Evolutionary conservation across 2,888 invertebrate species (phyloP), one percentile per base, ranked within the genome.

Genomic region (Colletes collaris): DNA sequence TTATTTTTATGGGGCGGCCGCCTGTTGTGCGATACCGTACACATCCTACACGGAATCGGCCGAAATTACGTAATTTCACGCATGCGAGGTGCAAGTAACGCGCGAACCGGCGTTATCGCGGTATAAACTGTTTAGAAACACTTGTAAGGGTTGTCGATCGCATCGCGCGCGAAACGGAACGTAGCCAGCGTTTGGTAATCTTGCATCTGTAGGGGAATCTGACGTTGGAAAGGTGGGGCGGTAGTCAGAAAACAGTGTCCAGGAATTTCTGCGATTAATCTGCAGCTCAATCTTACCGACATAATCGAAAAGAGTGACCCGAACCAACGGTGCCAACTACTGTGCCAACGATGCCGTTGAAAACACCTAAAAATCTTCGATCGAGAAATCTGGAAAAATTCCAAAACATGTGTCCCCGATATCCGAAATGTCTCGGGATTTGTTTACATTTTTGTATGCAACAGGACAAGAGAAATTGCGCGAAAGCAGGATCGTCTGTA

Each of bases 61-160:
- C 72, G 68, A 72, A 79, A 79, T 79, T 79, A 55, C 72, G 79
- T 79, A 79, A 79, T 79, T 79, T 79, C 79, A 72, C 79, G 72
- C 79, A 79, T 72, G 64, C 79, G 64, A 68, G 71, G 53, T 63
- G 67, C 79, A 53, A 50, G 52, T 40, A 59, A 60, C 59, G 50
- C 66, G 66, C 52, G 35, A 37, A 58, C 49, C 56, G 5, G 49
- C 63, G 72, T 78, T 79, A 79, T 71, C 67, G 59, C 63, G 27
- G 65, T 78, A 72, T 79, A 72, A 72, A 68, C 59, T 65, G 71
- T 79, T 79, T 78, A 71, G 79, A 78, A 79, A 79, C 79, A 79
- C 79, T 79, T 79, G 79, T 79, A 79, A 79, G 64, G 63, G 59
- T 67, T 60, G 79, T 72, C 72, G 79, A 79, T 79, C 72, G 79